Evolutionary conservation across 2,888 invertebrate species (phyloP).

Genomic region (Eurois occulta): DNA sequence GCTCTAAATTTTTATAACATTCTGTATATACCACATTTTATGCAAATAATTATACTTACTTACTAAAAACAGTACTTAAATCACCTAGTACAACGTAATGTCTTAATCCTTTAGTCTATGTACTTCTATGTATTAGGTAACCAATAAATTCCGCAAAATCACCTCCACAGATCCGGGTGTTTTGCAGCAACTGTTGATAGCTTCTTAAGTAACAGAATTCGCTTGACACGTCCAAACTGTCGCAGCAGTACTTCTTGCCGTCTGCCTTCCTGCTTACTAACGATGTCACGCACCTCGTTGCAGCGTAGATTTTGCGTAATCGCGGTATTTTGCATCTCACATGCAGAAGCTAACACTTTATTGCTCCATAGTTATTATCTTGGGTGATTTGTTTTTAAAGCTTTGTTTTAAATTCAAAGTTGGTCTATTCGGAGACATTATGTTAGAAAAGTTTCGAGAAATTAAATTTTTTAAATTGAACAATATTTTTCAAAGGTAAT

Average conservation of each 20-base stretch:
- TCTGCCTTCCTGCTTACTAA: conserved; percentile 65
- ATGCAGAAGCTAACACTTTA: conserved; percentile 50
- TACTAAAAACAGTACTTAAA: not conserved
- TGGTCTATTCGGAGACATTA: not conserved
- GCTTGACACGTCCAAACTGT: conserved; percentile 47
- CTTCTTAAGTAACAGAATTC: conserved; percentile 61
- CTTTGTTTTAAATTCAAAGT: conserved; percentile 1
- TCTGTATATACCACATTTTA: too few species aligned
- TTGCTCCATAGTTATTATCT: conserved; percentile 41
- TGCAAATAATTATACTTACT: too few species aligned
- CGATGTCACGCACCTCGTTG: conserved; percentile 69
- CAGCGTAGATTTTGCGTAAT: conserved; percentile 68
- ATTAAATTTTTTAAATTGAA: not conserved
- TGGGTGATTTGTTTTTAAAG: conserved; percentile 26
- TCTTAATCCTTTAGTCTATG: not conserved
- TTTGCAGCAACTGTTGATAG: conserved; percentile 49
- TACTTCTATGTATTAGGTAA: conserved; percentile 17
- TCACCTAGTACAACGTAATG: not conserved
- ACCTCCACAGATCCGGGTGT: conserved; percentile 50
- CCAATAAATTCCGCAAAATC: conserved; percentile 19
- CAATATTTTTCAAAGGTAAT: not conserved
- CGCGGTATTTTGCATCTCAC: conserved; percentile 64
- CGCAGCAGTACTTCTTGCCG: conserved; percentile 57
- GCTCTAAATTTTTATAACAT: too few species aligned
- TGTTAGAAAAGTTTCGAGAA: not conserved